phyloP scores from a whole-genome alignment of 2,113 vertebrate genomes.

The Sorex araneus region DNA sequence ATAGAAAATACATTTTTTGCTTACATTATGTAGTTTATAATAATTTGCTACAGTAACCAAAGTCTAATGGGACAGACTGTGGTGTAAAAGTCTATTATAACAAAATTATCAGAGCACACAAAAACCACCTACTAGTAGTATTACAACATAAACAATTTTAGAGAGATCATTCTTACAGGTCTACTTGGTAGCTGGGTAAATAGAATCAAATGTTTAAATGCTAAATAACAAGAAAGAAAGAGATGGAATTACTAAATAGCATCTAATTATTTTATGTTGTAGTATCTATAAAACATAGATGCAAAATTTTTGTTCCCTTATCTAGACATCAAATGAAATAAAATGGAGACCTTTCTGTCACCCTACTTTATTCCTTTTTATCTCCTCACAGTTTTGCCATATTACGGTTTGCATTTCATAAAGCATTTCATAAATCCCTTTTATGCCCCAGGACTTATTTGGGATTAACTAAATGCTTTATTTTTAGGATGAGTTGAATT shows the following conservation, averaged over 20 bases:
- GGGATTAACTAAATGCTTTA: background rate
- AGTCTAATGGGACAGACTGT: background rate
- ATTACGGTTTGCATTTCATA: background rate
- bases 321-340: background rate
- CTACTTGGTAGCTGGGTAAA: constrained; percentile 30
- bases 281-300: background rate
- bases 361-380: background rate
- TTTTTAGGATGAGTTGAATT: constrained; percentile 24
- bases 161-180: constrained; percentile 40
- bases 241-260: constrained; percentile 60
- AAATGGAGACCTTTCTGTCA: background rate
- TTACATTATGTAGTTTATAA: no score
- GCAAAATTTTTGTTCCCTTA: background rate
- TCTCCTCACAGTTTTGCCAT: background rate
- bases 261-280: constrained; percentile 57
- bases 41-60: background rate
- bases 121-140: constrained; percentile 16
- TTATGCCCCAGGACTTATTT: background rate
- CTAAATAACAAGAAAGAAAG: constrained; percentile 50
- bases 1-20: background rate
- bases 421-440: background rate
- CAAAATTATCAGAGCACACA: background rate
- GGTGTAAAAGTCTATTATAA: background rate
- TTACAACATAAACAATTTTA: background rate
- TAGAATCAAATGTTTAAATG: constrained; percentile 74